Evolutionary conservation across 2,888 invertebrate species (phyloP).

Genomic region (Phalangium opilio): DNA sequence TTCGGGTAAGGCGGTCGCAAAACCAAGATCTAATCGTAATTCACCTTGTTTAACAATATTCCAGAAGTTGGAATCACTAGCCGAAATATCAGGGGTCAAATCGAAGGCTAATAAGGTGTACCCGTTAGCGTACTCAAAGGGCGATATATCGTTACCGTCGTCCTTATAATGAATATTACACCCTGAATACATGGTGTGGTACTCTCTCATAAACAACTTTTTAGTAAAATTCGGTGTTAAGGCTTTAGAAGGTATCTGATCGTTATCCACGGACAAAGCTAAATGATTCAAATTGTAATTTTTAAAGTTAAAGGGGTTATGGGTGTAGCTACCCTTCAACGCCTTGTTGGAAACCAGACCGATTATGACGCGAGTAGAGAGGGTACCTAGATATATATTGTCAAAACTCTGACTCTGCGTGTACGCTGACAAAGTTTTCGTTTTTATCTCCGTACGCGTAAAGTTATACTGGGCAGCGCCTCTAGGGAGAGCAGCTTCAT

Average conservation of each 20-base stretch:
- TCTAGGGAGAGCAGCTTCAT: conserved; percentile 18
- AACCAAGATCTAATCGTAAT: conserved; percentile 22
- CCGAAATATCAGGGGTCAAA: conserved; percentile 6
- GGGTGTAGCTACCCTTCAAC: conserved; percentile 17
- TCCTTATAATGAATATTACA: conserved; percentile 20
- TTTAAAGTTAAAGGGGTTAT: conserved; percentile 22
- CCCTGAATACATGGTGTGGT: conserved; percentile 22
- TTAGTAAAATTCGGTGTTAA: conserved; percentile 3
- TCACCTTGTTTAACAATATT: conserved; percentile 14
- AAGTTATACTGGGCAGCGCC: conserved; percentile 20
- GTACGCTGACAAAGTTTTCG: conserved; percentile 20
- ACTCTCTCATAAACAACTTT: conserved; percentile 18
- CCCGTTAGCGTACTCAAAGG: conserved; percentile 11
- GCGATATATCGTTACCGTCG: conserved; percentile 17
- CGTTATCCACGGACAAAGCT: conserved; percentile 17
- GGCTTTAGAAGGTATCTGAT: conserved; percentile 19
- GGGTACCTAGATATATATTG: conserved; percentile 24
- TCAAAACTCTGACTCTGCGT: conserved; percentile 24
- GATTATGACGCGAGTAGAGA: conserved; percentile 25
- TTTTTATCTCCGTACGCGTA: conserved; percentile 17
- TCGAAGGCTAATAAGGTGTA: conserved; percentile 23
- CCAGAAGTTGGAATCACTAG: conserved; percentile 21
- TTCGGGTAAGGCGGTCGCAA: conserved; percentile 16
- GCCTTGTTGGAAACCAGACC: conserved; percentile 21
- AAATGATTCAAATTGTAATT: conserved; percentile 19